phyloP scores from a whole-genome alignment of 2,113 vertebrate genomes.

The Mola mola region DNA sequence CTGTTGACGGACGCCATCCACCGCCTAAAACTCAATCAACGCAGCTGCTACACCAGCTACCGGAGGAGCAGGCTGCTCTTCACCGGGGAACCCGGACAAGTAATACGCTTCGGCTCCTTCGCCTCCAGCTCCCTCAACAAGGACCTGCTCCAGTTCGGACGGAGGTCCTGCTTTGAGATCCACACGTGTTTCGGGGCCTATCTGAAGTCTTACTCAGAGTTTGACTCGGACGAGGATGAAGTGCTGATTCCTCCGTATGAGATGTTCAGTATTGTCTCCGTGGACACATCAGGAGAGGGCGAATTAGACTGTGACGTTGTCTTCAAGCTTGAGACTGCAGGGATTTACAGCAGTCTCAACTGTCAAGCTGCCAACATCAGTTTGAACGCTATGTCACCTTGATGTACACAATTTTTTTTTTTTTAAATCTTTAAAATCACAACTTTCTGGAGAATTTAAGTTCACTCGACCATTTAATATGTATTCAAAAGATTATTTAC shows the following conservation, averaged over 20 bases:
- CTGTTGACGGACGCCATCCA: constrained; percentile 34
- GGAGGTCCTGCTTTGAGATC: constrained; percentile 44
- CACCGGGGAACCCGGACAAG: constrained; percentile 21
- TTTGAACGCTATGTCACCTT: too few species aligned
- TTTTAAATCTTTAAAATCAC: too few species aligned
- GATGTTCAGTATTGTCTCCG: constrained; percentile 20
- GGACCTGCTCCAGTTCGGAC: constrained; percentile 29
- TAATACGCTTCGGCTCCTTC: constrained; percentile 37
- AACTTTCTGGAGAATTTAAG: too few species aligned
- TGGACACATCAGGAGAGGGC: constrained; percentile 15
- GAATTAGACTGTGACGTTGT: constrained; percentile 19
- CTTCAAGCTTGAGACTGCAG: too few species aligned
- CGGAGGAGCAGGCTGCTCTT: constrained; percentile 30
- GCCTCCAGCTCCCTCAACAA: constrained; percentile 47
- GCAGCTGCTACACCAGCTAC: constrained; percentile 29
- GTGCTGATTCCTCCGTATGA: constrained; percentile 47
- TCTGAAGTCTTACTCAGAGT: constrained; percentile 31
- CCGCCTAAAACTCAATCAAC: constrained; percentile 43
- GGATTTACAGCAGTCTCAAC: too few species aligned
- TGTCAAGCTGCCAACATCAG: too few species aligned
- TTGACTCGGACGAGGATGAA: constrained; percentile 44
- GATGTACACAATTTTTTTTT: too few species aligned
- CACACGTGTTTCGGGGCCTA: constrained; percentile 36
- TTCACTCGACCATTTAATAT: too few species aligned
- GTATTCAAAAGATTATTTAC: too few species aligned